Base-by-base conservation (phyloP, 2,113 vertebrate species). In the Macrotis lagotis region DNA sequence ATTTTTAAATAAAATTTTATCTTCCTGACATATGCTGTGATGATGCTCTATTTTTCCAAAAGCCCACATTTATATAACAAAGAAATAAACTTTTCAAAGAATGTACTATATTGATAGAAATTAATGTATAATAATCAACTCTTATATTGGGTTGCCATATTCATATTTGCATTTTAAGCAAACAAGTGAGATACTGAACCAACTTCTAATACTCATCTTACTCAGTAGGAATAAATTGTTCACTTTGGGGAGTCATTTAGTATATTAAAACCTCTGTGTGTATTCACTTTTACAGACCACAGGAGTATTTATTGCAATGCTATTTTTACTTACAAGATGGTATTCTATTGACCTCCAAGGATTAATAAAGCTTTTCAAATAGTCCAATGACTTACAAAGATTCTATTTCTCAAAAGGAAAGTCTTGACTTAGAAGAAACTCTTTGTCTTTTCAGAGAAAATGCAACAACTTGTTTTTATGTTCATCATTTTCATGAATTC, bases 401-500 rank as follows among this genome's bases (percentile, higher is more conserved):
- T 25, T 51, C 37, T 51, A 90, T 26, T 50, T 94, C 94, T 91
- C n/a, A 90, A 25, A 49, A 25, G 88, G 88, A 89, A 25, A 96
- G 92, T 2, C 22, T 94, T 50, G 94, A 74, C 8, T 48, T 28
- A 37, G 0, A 92, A 19, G 37, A 8, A 28, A 93, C 26, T 2
- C 10, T 25, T 90, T 66, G 94, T 90, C 91, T 83, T 94, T 52
- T 44, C 51, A 90, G 19, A 26, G 37, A 94, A 97, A 89, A 24
- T 51, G 50, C 51, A 66, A 25, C 28, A 90, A 92, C 91, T 91
- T 95, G 96, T 94, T 93, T 93, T 44, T 44, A 59, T 94, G 8
- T 66, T 51, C 51, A 2, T 90, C 37, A 93, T 83, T 93, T 90
- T 94, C 48, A 94, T 94, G 16, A 95, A 94, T 91, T 90, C 91